phyloP scores from a whole-genome alignment of 1,140 invertebrate genomes.

The Bombus superbus region DNA sequence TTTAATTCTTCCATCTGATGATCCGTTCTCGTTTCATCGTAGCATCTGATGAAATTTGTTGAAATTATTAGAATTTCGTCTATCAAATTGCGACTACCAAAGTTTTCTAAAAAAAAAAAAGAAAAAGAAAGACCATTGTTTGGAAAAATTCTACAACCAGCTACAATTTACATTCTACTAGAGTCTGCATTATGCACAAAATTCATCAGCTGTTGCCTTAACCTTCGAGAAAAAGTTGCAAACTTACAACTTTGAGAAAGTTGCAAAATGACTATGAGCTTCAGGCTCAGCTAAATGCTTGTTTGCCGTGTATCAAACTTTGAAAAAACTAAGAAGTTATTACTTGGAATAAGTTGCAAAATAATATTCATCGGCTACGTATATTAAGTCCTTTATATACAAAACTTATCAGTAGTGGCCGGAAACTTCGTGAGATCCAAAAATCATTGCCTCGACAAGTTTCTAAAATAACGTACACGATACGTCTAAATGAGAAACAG shows the following conservation, averaged over 20 bases:
- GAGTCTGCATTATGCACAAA: not conserved
- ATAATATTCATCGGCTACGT: not conserved
- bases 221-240: not conserved
- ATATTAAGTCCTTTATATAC: not conserved
- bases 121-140: fast-evolving
- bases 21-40: too few species aligned
- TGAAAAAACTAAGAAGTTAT: not conserved
- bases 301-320: not conserved
- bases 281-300: not conserved
- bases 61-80: not conserved
- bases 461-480: not conserved
- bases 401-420: not conserved
- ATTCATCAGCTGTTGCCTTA: not conserved
- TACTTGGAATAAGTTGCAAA: not conserved
- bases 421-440: not conserved
- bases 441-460: not conserved
- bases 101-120: fast-evolving
- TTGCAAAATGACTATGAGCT: not conserved
- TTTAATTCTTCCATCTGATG: too few species aligned
- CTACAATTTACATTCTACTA: not conserved
- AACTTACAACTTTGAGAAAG: not conserved
- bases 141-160: not conserved
- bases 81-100: not conserved
- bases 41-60: too few species aligned
- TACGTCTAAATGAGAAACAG: not conserved